Conservation (phyloP, 1,140 invertebrate genomes). For the Leptopilina clavipes region DNA sequence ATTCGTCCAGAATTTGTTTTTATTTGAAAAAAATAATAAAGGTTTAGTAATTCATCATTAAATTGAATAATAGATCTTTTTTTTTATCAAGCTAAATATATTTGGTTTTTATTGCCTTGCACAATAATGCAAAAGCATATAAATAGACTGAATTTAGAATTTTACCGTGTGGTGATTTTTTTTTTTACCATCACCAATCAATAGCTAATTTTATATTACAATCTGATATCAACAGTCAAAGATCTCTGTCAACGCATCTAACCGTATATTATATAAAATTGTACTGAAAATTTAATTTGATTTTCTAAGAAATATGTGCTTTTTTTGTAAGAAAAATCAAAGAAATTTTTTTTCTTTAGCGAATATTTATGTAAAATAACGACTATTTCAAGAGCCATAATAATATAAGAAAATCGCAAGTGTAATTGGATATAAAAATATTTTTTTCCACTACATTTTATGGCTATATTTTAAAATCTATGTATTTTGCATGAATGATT, state of each 20-base stretch:
- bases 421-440: neutral
- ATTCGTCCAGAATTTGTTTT: too few species aligned
- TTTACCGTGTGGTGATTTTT: constrained; percentile 7
- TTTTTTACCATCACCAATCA: neutral
- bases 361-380: neutral
- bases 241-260: neutral
- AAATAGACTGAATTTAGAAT: neutral
- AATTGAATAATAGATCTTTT: neutral
- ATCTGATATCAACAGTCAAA: neutral
- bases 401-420: neutral
- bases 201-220: neutral
- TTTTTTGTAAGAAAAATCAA: constrained; percentile 4
- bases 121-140: constrained; percentile 7
- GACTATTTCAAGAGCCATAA: neutral
- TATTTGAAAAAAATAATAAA: too few species aligned
- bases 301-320: neutral
- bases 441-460: neutral
- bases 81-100: neutral
- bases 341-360: neutral
- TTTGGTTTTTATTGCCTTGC: neutral
- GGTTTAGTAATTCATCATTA: too few species aligned
- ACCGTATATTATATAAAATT: neutral
- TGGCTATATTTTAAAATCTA: neutral
- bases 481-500: neutral
- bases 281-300: neutral